A percentile compares a stretch with the other conserved stretches of the same genome.
Conservation (phyloP, 1,140 invertebrate species). For the Drosophila elegans region DNA sequence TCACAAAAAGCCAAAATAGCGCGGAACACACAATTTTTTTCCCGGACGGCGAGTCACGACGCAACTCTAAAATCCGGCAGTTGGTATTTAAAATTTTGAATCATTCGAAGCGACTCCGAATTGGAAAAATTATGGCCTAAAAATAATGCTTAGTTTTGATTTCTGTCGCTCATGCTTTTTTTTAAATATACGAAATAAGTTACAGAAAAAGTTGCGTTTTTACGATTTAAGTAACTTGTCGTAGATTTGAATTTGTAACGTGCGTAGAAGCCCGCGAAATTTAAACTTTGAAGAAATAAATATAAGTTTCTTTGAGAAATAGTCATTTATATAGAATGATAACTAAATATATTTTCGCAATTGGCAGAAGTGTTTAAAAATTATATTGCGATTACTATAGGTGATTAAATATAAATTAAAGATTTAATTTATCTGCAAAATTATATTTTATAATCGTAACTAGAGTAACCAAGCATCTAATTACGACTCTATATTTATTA, state of each 20-base stretch:
- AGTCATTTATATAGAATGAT: too few species aligned
- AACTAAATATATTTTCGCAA: too few species aligned
- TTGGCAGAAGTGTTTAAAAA: too few species aligned
- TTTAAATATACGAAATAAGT: not conserved
- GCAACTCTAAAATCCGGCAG: constrained; percentile 16
- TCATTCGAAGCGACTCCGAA: not conserved
- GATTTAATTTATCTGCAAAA: too few species aligned
- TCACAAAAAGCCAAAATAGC: constrained; percentile 83
- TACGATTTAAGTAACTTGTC: not conserved
- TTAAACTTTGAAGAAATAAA: not conserved
- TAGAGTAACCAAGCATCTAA: too few species aligned
- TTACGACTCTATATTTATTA: too few species aligned
- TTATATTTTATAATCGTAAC: too few species aligned
- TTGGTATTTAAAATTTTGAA: not conserved
- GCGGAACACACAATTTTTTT: constrained; percentile 72
- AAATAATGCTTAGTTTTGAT: too few species aligned
- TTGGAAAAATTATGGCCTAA: not conserved
- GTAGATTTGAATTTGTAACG: constrained; percentile 4
- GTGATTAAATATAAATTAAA: too few species aligned
- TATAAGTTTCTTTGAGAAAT: too few species aligned
- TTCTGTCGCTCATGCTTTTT: too few species aligned
- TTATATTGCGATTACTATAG: too few species aligned
- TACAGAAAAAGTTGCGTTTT: not conserved
- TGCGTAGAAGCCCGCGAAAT: not conserved
- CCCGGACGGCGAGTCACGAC: constrained; percentile 11